Percentiles rank a stretch among this genome's conserved stretches.
phyloP scores from a whole-genome alignment of 2,888 invertebrate genomes.

The Lasioglossum lativentre region DNA sequence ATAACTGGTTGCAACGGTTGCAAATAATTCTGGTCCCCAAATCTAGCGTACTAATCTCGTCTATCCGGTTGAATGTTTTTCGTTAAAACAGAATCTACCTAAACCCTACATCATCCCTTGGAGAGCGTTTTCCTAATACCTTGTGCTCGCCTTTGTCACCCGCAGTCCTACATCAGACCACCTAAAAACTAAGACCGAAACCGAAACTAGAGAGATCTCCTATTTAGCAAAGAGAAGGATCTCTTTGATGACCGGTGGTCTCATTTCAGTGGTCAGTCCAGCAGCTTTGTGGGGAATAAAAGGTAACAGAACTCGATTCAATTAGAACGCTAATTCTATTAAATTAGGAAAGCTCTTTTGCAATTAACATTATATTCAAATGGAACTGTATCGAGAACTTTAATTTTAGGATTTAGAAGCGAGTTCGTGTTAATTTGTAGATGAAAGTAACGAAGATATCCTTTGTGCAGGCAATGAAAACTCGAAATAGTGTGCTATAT shows the following conservation, averaged over 20 bases:
- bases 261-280: neutral
- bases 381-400: no score
- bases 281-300: neutral
- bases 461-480: neutral
- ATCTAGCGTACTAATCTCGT: slow-evolving; percentile 9
- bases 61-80: slow-evolving; percentile 4
- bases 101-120: slow-evolving; percentile 7
- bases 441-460: neutral
- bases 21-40: slow-evolving; percentile 18
- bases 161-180: neutral
- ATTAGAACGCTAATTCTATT: neutral
- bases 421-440: neutral
- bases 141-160: slow-evolving; percentile 1
- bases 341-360: neutral
- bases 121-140: neutral
- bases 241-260: slow-evolving; percentile 1
- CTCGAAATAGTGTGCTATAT: neutral
- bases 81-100: neutral
- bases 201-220: neutral
- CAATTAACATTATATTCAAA: neutral
- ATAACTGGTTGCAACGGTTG: slow-evolving; percentile 8
- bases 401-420: neutral
- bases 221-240: neutral
- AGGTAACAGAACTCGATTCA: neutral
- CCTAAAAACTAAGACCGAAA: slow-evolving; percentile 1